Evolutionary conservation across 2,797 vertebrate species (phyloP), one percentile per base, ranked within the genome.

Genomic region (Liparis tanakae): DNA sequence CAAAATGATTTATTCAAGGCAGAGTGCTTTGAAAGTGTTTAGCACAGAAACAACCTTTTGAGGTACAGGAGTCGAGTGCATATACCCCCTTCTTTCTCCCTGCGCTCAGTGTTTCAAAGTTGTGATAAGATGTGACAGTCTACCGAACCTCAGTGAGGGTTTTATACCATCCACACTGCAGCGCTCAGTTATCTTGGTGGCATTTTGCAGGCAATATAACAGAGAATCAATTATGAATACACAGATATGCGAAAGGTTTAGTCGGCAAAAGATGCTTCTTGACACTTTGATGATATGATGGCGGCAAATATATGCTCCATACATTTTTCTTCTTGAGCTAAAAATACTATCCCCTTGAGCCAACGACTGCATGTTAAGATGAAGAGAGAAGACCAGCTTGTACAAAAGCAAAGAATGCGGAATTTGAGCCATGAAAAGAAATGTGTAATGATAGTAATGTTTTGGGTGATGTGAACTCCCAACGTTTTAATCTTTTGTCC

Each of bases 151-250:
- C 85, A 85, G 81, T 78, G 84, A 90, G 83, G 90, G 70, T 85
- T 92, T 92, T 85, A 87, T 90, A 83, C 85, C 82, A 82, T 91
- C 84, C 85, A 54, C 67, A 74, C 74, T 61, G 88, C 86, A 78
- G 39, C 67, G 78, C 87, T 82, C 71, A 63, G 88, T 94, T 94
- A 94, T 95, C 94, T 93, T 61, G 51, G 74, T 88, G 88, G 90
- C 92, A 93, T 94, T 95, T 94, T 82, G 76, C 85, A 76, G 78
- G 83, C 74, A 81, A 93, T 93, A 93, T 89, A 94, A 95, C 94
- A 93, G 82, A 90, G 93, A 94, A 95, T 95, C 93, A 94, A 94
- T 95, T 94, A 94, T 88, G 86, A 92, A 87, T 91, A 92, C 91
- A 93, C 90, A 92, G 92, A 94, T 91, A 92, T 74, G 89, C 67